A percentile compares a stretch with the other conserved stretches of the same genome.
Evolutionary conservation across 2,113 vertebrate species (phyloP).

Genomic region (Neotragus moschatus): DNA sequence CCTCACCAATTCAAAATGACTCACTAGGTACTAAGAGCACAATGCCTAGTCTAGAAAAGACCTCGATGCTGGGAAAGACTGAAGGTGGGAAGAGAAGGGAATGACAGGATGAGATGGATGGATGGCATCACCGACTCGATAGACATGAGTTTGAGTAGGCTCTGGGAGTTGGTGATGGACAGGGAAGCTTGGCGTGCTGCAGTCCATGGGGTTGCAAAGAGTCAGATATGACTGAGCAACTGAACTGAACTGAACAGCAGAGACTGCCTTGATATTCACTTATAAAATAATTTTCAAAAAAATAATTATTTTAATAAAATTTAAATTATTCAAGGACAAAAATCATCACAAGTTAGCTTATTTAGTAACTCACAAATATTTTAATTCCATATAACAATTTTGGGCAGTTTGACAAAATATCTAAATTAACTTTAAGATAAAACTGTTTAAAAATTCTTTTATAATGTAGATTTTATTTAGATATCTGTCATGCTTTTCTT

Average conservation of each 20-base stretch:
- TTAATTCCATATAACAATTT: neutral
- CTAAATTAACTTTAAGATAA: constrained; percentile 1
- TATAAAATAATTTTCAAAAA: neutral
- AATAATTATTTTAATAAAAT: neutral
- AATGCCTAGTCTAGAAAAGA: neutral
- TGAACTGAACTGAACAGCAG: neutral
- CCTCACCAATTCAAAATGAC: constrained; percentile 5
- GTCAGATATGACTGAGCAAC: neutral
- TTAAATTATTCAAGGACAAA: constrained; percentile 30
- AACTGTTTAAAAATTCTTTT: neutral
- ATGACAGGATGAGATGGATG: neutral
- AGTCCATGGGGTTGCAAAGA: neutral
- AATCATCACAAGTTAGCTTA: neutral
- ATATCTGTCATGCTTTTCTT: neutral
- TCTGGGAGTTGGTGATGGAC: neutral
- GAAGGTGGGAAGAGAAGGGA: neutral
- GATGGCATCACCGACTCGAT: neutral
- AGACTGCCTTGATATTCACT: neutral
- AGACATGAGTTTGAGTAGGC: neutral
- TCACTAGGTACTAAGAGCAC: neutral
- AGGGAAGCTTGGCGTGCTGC: neutral
- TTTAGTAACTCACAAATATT: constrained; percentile 2
- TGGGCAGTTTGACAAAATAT: neutral
- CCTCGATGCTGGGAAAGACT: neutral
- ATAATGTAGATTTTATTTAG: constrained; percentile 1